Evolutionary conservation across 92 coral and sea anemone species (phyloP).

Genomic region (Nematostella vectensis): DNA sequence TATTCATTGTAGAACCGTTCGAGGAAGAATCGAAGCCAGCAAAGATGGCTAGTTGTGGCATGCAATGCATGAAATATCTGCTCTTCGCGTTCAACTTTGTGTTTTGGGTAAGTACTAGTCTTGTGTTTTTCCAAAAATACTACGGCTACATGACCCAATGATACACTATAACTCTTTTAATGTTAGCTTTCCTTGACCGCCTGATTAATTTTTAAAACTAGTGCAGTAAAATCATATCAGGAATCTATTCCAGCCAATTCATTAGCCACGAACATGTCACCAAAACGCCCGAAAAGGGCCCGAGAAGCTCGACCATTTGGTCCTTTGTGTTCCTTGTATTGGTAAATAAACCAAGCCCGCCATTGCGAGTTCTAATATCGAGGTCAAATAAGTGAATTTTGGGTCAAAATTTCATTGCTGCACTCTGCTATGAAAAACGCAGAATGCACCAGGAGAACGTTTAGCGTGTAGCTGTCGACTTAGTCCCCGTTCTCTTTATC

Average conservation of each 20-base stretch:
- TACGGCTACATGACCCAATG: neutral
- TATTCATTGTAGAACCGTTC: slow-evolving; percentile 1
- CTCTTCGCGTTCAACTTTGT: slow-evolving; percentile 91
- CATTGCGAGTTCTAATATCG: neutral
- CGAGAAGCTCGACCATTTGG: no score
- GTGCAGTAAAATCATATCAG: neutral
- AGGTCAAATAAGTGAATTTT: no score
- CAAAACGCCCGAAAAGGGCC: no score
- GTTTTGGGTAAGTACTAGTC: slow-evolving; percentile 74
- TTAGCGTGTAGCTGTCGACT: no score
- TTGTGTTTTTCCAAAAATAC: no score
- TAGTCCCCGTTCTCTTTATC: no score
- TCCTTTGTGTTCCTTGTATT: no score
- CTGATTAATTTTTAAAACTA: slow-evolving; percentile 14
- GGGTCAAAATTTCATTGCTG: no score
- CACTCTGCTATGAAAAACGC: no score
- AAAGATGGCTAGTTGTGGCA: slow-evolving; percentile 86
- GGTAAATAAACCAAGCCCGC: neutral
- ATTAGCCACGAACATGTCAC: neutral
- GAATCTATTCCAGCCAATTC: slow-evolving; percentile 1
- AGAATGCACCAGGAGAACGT: no score
- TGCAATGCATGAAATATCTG: slow-evolving; percentile 91
- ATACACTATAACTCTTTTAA: slow-evolving; percentile 2
- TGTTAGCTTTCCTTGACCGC: slow-evolving; percentile 15
- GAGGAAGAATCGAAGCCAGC: slow-evolving; percentile 6